phyloP scores from a whole-genome alignment of 2,888 invertebrate species.

The Sinohyriopsis cumingii region DNA sequence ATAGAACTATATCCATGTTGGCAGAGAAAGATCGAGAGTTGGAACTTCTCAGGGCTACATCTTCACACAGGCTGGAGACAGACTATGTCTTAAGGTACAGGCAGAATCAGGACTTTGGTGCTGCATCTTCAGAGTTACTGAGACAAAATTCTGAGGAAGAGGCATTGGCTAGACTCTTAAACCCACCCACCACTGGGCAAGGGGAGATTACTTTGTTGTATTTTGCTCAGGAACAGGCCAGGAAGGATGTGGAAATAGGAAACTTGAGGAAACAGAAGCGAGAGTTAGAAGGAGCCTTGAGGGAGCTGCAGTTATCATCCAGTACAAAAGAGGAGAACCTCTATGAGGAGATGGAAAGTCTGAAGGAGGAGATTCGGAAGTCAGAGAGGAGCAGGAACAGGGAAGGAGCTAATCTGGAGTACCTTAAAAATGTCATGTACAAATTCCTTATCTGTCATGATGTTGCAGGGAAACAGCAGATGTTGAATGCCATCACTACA shows the following conservation, averaged over 20 bases:
- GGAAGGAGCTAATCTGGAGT: slow-evolving; percentile 90
- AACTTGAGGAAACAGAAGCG: slow-evolving; percentile 82
- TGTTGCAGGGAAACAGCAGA: slow-evolving; percentile 81
- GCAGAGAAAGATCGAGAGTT: slow-evolving; percentile 83
- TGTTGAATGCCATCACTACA: slow-evolving; percentile 91
- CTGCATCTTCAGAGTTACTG: slow-evolving; percentile 39
- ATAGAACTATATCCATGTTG: slow-evolving; percentile 83
- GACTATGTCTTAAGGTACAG: slow-evolving; percentile 20
- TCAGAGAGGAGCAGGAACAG: slow-evolving; percentile 75
- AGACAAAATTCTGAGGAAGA: slow-evolving; percentile 44
- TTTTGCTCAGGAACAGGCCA: slow-evolving; percentile 86
- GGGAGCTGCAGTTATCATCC: slow-evolving; percentile 74
- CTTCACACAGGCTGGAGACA: slow-evolving; percentile 38
- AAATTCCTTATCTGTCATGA: slow-evolving; percentile 84
- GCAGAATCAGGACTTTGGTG: slow-evolving; percentile 31
- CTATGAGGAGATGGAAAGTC: slow-evolving; percentile 73
- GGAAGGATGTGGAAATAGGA: slow-evolving; percentile 85
- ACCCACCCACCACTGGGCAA: slow-evolving; percentile 64
- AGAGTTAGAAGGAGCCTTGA: slow-evolving; percentile 74
- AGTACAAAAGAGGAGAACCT: slow-evolving; percentile 72
- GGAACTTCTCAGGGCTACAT: slow-evolving; percentile 64
- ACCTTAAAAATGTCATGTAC: slow-evolving; percentile 90
- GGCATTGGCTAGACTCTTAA: slow-evolving; percentile 50
- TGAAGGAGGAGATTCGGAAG: slow-evolving; percentile 74
- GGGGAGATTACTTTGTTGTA: slow-evolving; percentile 78